phyloP scores from a whole-genome alignment of 2,797 vertebrate genomes.

The Macroramphosus scolopax region DNA sequence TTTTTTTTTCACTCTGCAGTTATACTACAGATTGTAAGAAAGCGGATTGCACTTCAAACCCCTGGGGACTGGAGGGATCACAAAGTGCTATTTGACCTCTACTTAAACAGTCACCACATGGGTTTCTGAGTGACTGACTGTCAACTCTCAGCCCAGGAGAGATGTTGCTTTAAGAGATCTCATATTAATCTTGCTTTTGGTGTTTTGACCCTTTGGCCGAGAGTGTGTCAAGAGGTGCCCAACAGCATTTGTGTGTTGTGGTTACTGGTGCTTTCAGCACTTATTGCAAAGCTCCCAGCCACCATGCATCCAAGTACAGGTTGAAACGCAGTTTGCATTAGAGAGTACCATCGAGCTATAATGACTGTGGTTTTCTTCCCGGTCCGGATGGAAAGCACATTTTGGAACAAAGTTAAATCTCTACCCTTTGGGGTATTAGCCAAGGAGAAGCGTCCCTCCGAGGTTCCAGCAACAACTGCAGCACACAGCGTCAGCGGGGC shows the following conservation, averaged over 20 bases:
- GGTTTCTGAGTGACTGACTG: slow-evolving; percentile 21
- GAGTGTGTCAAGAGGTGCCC: neutral
- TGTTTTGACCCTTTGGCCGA: too few relatives aligned
- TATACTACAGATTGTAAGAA: slow-evolving; percentile 4
- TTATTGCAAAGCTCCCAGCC: slow-evolving; percentile 2
- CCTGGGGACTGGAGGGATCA: neutral
- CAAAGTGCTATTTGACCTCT: slow-evolving; percentile 20
- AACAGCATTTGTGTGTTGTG: neutral
- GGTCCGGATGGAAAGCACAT: slow-evolving; percentile 30
- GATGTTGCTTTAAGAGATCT: too few relatives aligned
- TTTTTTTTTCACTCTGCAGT: too few relatives aligned
- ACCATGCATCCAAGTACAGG: slow-evolving; percentile 5
- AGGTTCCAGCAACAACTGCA: slow-evolving; percentile 41
- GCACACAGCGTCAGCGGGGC: slow-evolving; percentile 53
- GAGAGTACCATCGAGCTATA: neutral
- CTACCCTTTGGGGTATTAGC: slow-evolving; percentile 42
- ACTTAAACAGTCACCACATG: slow-evolving; percentile 4
- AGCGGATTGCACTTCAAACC: slow-evolving; percentile 12
- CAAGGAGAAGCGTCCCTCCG: slow-evolving; percentile 61
- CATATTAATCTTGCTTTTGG: too few relatives aligned
- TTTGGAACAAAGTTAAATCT: slow-evolving; percentile 34
- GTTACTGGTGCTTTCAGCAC: slow-evolving; percentile 1
- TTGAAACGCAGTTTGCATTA: too few relatives aligned
- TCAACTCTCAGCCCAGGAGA: slow-evolving; percentile 16
- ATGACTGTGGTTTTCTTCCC: slow-evolving; percentile 18